Evolutionary conservation across 1,140 invertebrate genomes (phyloP).

Genomic region (Danaus plexippus): DNA sequence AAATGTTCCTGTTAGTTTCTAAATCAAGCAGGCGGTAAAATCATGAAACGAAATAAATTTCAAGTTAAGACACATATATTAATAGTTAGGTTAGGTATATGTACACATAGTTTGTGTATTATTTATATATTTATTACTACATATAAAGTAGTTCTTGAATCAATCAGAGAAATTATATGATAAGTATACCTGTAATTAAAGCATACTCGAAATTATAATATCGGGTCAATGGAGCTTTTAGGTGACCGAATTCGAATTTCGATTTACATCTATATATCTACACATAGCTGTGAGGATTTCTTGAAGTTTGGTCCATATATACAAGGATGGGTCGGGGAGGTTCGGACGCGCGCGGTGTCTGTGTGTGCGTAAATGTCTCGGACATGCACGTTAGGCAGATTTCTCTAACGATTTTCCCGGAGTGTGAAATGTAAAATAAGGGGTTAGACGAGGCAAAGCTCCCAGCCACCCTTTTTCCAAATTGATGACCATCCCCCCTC

Average conservation of each 20-base stretch:
- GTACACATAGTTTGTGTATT: too few relatives aligned
- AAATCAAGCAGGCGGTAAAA: too few relatives aligned
- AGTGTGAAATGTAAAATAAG: constrained; percentile 72
- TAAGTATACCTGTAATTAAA: too few relatives aligned
- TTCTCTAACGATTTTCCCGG: constrained; percentile 71
- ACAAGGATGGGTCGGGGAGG: constrained; percentile 39
- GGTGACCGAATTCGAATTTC: constrained; percentile 26
- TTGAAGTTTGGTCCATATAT: constrained; percentile 67
- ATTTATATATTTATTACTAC: too few relatives aligned
- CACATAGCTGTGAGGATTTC: constrained; percentile 62
- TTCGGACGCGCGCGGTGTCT: constrained; percentile 39
- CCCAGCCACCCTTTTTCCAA: constrained; percentile 44
- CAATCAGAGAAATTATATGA: too few relatives aligned
- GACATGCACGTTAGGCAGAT: constrained; percentile 68
- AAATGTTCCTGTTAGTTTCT: too few relatives aligned
- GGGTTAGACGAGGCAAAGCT: constrained; percentile 61
- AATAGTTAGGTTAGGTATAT: too few relatives aligned
- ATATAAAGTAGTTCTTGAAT: too few relatives aligned
- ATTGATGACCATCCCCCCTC: constrained; percentile 66
- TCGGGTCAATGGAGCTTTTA: too few relatives aligned
- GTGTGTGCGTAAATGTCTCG: constrained; percentile 58
- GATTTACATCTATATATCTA: constrained; percentile 54
- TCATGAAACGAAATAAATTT: too few relatives aligned
- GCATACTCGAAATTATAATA: too few relatives aligned
- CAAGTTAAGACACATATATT: too few relatives aligned